A percentile compares a stretch with the other conserved stretches of the same genome.
phyloP scores from a whole-genome alignment of 2,888 invertebrate genomes.

The Drosophila gaucha region DNA sequence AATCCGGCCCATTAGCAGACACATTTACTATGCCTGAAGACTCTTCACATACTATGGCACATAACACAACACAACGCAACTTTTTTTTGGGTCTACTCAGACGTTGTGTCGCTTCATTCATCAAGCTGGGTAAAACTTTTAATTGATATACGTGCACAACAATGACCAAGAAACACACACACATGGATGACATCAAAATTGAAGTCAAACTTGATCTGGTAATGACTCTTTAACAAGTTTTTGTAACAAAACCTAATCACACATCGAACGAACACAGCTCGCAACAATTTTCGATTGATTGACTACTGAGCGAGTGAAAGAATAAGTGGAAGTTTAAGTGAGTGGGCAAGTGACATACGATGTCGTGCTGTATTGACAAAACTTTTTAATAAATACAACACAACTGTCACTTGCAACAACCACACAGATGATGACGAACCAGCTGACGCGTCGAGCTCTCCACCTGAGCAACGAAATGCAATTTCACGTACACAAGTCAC shows the following conservation, averaged over 20 bases:
- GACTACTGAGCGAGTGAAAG: slow-evolving; percentile 18
- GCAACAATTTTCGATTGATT: slow-evolving; percentile 39
- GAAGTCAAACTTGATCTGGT: slow-evolving; percentile 44
- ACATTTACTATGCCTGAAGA: no score
- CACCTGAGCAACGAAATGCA: slow-evolving; percentile 64
- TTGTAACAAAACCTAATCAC: slow-evolving; percentile 42
- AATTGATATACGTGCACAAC: slow-evolving; percentile 57
- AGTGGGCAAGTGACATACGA: slow-evolving; percentile 32
- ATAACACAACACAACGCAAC: slow-evolving; percentile 15
- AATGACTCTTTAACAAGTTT: slow-evolving; percentile 73
- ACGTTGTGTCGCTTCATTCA: background rate
- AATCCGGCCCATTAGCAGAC: slow-evolving; percentile 47
- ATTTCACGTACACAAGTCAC: slow-evolving; percentile 74
- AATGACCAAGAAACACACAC: slow-evolving; percentile 19
- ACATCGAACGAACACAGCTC: slow-evolving; percentile 21
- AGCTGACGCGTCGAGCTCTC: slow-evolving; percentile 38
- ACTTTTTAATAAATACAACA: slow-evolving; percentile 75
- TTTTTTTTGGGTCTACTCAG: slow-evolving; percentile 18
- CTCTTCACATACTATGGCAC: slow-evolving; percentile 13
- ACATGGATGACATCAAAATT: slow-evolving; percentile 14
- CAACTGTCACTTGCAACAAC: slow-evolving; percentile 74
- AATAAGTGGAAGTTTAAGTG: background rate
- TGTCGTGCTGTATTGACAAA: slow-evolving; percentile 56
- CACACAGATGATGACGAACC: slow-evolving; percentile 42
- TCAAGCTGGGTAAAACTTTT: slow-evolving; percentile 53